Base-by-base conservation (phyloP, 2,797 vertebrate species). In the Mus caroli region DNA sequence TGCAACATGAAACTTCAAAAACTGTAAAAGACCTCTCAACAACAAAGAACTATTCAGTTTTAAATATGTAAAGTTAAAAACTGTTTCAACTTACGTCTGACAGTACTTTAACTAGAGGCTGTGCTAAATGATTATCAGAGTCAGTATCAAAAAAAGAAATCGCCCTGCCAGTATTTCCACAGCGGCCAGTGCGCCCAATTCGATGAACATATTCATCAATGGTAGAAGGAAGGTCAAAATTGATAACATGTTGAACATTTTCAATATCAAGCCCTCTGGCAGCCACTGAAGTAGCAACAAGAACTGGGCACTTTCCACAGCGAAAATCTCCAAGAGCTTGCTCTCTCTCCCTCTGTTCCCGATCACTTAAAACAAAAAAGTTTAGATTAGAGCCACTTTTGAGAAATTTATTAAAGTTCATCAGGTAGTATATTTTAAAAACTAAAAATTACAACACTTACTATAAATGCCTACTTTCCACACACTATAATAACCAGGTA, bases 201-300 rank as follows among this genome's bases (percentile, higher is more conserved):
- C 99, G 99, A 97, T 99, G 99, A 56, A 99, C 99, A 0, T 99
- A 99, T 6, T 99, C 99, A 0, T 99, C 99, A 1, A 99, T 99
- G 87, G 97, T 98, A 64, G 97, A 98, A 26, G 99, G 99, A 43
- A 99, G 99, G 97, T 99, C 99, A 96, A 99, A 99, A 98, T 99
- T 99, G 86, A 99, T 99, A 90, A 99, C 99, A 0, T 99, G 99
- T 94, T 99, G 99, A 78, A 99, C 99, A 0, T 99, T 99, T 95
- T 99, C 99, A 78, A 99, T 99, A 94, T 99, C 99, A 93, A 99
- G 97, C 3, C 99, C 99, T 40, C 99, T 99, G 83, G 99, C 99
- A 28, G 99, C 99, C 1, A 99, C 99, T 0, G 99, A 99, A 1
- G 99, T 99, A 26, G 99, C 99, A 91, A 99, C 99, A 67, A 99